Percentiles rank a stretch among this genome's conserved stretches.
phyloP scores from a whole-genome alignment of 2,888 invertebrate species.

The Drosophila kambysellisi region DNA sequence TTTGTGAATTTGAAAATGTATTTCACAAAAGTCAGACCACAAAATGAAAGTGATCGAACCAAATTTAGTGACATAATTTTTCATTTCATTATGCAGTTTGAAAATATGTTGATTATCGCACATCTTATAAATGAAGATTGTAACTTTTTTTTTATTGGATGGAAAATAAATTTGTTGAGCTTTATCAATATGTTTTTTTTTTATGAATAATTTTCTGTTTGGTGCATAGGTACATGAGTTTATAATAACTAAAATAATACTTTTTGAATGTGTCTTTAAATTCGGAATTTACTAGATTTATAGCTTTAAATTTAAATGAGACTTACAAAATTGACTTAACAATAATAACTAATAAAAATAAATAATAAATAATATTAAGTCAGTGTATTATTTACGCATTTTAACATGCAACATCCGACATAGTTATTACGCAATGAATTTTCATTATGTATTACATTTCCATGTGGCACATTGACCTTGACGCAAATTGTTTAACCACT shows the following conservation, averaged over 20 bases:
- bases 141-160: no score
- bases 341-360: not conserved
- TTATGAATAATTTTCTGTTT: not conserved
- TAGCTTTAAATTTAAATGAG: not conserved
- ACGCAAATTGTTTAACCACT: conserved; percentile 23
- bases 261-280: not conserved
- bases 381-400: not conserved
- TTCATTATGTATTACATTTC: not conserved
- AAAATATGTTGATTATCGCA: no score
- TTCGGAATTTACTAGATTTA: not conserved
- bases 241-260: not conserved
- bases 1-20: not conserved
- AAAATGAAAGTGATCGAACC: no score
- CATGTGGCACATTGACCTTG: not conserved
- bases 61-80: no score
- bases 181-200: not conserved
- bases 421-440: not conserved
- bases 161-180: no score
- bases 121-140: no score
- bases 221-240: no score
- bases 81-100: no score
- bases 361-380: not conserved
- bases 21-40: not conserved
- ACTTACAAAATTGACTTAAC: not conserved
- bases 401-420: not conserved